Percentiles rank a stretch among this genome's conserved stretches.
These are phyloP conservation scores for Stenodema calcarata DNA, from an alignment of 2,888 invertebrate genomes.

Conservation along the genomic window DNA sequence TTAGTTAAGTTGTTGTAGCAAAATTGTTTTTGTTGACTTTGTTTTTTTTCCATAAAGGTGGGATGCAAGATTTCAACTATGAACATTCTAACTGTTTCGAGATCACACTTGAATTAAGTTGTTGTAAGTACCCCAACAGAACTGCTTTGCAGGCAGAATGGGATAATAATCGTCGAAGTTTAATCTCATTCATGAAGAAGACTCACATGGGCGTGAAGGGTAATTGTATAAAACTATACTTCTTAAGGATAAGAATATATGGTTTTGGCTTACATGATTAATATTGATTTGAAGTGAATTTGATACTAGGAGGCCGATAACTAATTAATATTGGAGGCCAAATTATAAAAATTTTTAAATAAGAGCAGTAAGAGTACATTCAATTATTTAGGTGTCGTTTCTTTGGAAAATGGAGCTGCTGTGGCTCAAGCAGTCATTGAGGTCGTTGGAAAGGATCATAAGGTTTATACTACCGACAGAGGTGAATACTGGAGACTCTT, in stretches of 20 bases:
- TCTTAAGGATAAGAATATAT: background rate
- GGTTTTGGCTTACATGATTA: background rate
- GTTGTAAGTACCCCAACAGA: conserved; percentile 89
- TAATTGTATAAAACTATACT: conserved; percentile 54
- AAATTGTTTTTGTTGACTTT: conserved; percentile 56
- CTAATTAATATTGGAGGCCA: too few relatives aligned
- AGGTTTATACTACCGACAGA: conserved; percentile 75
- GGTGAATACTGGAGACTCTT: conserved; percentile 97
- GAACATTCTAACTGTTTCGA: conserved; percentile 94
- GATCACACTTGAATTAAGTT: conserved; percentile 94
- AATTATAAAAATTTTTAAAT: too few relatives aligned
- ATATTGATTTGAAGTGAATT: too few relatives aligned
- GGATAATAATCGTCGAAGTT: conserved; percentile 82
- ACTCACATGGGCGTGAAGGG: conserved; percentile 75
- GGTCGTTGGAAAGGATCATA: conserved; percentile 80
- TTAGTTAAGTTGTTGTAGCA: too few relatives aligned
- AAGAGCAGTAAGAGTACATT: background rate
- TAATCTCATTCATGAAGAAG: conserved; percentile 85
- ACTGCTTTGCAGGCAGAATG: conserved; percentile 77
- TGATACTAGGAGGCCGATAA: too few relatives aligned
- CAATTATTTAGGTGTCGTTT: conserved; percentile 33
- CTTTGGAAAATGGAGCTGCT: conserved; percentile 64
- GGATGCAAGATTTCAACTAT: conserved; percentile 99
- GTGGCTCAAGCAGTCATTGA: conserved; percentile 77
- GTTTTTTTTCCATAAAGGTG: conserved; percentile 66